These are phyloP conservation scores for Drosophila acutilabella DNA, from an alignment of 2,888 invertebrate species.

Conservation along the genomic window DNA sequence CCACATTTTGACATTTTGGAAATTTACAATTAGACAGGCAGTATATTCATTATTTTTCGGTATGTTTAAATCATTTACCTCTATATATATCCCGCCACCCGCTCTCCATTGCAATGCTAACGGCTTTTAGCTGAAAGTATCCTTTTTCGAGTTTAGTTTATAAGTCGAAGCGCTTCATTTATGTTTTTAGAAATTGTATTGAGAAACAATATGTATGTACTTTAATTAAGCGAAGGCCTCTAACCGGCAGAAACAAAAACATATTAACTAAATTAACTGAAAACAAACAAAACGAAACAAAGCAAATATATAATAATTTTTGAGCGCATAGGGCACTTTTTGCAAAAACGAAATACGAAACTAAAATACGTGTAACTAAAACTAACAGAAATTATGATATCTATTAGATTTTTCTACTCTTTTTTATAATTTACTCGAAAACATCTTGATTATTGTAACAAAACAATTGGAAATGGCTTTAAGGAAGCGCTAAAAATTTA, in stretches of 20 bases:
- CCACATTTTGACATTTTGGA: constrained; percentile 64
- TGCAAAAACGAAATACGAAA: constrained; percentile 67
- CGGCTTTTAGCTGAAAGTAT: constrained; percentile 32
- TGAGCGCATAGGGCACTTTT: constrained; percentile 80
- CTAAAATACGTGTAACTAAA: constrained; percentile 60
- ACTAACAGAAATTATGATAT: constrained; percentile 67
- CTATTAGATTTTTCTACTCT: constrained; percentile 81
- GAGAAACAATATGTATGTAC: constrained; percentile 54
- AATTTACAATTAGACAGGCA: constrained; percentile 76
- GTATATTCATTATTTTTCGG: constrained; percentile 59
- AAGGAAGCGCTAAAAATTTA: constrained; percentile 58
- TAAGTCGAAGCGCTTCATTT: constrained; percentile 67
- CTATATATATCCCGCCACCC: constrained; percentile 4
- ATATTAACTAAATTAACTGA: constrained; percentile 40
- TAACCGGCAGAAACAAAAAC: constrained; percentile 28
- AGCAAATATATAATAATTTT: constrained; percentile 66
- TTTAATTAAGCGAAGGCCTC: constrained; percentile 53
- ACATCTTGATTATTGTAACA: constrained; percentile 68
- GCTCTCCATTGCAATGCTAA: constrained; percentile 33
- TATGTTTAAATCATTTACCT: constrained; percentile 61
- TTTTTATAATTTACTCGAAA: constrained; percentile 76
- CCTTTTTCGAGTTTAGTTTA: constrained; percentile 54
- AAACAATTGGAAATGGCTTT: constrained; percentile 64
- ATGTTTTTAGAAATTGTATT: constrained; percentile 70
- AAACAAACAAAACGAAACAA: constrained; percentile 35